These are phyloP conservation scores for Enteromius paludinosus DNA, from an alignment of 2,797 vertebrate species.

Conservation along the genomic window DNA sequence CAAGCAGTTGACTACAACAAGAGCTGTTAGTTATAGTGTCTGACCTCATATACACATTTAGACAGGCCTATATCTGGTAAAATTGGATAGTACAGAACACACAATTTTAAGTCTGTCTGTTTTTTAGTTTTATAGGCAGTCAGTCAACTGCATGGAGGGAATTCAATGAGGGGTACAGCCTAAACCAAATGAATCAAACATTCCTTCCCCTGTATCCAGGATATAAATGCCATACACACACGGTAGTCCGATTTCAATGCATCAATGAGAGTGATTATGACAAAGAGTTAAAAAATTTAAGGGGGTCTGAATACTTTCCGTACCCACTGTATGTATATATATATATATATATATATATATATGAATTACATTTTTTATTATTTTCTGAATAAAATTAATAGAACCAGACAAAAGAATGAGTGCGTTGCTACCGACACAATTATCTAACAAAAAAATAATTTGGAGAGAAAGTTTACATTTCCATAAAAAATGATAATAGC, in stretches of 20 bases:
- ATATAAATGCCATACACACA: neutral
- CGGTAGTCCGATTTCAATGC: neutral
- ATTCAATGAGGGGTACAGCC: neutral
- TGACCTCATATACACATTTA: constrained; percentile 23
- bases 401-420: neutral
- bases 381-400: neutral
- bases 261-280: neutral
- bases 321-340: too few relatives aligned
- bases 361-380: neutral
- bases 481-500: constrained; percentile 5
- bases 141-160: constrained; percentile 1
- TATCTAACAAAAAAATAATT: neutral
- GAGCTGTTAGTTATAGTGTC: constrained; percentile 22
- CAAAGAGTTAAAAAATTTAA: neutral
- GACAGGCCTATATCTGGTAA: constrained; percentile 11
- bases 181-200: constrained; percentile 11
- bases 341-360: neutral
- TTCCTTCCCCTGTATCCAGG: neutral
- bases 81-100: constrained; percentile 14
- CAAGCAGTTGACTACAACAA: neutral
- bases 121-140: neutral
- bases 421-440: neutral
- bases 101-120: neutral
- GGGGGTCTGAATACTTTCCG: too few relatives aligned
- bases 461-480: neutral